phyloP scores from a whole-genome alignment of 2,888 invertebrate genomes.

The Polydesmus complanatus region DNA sequence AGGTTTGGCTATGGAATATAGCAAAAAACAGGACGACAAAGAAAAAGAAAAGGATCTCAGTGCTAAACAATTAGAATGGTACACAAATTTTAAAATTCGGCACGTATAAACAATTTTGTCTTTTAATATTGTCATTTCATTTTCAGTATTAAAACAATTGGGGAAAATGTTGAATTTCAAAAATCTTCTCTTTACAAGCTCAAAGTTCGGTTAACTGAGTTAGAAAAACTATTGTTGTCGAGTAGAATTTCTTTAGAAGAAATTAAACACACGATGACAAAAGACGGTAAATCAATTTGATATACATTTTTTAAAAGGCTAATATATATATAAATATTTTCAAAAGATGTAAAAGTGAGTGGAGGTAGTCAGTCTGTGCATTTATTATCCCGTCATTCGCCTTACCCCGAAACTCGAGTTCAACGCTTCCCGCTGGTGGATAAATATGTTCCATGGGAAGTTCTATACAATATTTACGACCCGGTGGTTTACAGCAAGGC shows the following conservation, averaged over 20 bases:
- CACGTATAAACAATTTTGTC: background rate
- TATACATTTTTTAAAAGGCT: background rate
- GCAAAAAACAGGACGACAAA: conserved; percentile 9
- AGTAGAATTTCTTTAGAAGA: conserved; percentile 23
- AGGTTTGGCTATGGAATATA: conserved; percentile 12
- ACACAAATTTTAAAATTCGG: background rate
- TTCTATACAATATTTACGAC: conserved; percentile 30
- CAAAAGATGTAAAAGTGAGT: conserved; percentile 13
- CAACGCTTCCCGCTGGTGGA: conserved; percentile 32
- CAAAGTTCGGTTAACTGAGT: conserved; percentile 29
- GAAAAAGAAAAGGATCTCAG: conserved; percentile 13
- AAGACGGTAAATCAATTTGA: conserved; percentile 17
- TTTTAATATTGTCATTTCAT: background rate
- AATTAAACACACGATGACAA: conserved; percentile 20
- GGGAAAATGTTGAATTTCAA: conserved; percentile 25
- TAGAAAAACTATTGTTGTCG: conserved; percentile 27
- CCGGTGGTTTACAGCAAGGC: conserved; percentile 28
- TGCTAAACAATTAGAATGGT: conserved; percentile 15
- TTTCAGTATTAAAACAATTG: conserved; percentile 19
- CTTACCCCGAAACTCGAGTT: conserved; percentile 31
- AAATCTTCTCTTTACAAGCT: conserved; percentile 26
- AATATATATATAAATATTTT: background rate
- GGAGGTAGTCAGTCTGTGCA: conserved; percentile 23
- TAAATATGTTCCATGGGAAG: conserved; percentile 34
- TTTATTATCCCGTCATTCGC: conserved; percentile 29